Evolutionary conservation across 2,113 vertebrate genomes (phyloP).

Genomic region (Misgurnus mizolepis): DNA sequence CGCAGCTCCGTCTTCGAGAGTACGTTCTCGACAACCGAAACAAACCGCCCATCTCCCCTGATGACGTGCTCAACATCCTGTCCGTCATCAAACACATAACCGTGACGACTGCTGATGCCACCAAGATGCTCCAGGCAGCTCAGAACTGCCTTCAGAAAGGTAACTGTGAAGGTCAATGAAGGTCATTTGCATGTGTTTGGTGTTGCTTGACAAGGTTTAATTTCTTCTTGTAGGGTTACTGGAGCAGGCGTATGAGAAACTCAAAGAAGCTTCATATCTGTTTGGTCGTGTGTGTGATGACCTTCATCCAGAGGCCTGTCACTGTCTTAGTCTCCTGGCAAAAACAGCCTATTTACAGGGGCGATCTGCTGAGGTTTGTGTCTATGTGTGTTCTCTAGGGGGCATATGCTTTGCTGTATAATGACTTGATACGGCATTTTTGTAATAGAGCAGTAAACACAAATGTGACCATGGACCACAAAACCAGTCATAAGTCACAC

Average conservation of each 20-base stretch:
- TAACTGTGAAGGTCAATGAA: constrained; percentile 39
- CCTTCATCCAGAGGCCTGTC: constrained; percentile 76
- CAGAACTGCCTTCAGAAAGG: constrained; percentile 76
- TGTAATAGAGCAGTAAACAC: too few species aligned
- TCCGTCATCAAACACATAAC: constrained; percentile 79
- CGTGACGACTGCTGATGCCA: constrained; percentile 70
- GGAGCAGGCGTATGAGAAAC: constrained; percentile 72
- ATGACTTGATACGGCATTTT: too few species aligned
- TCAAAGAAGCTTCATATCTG: constrained; percentile 77
- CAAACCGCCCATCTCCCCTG: constrained; percentile 78
- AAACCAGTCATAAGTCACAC: too few species aligned
- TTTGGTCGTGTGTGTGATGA: constrained; percentile 76
- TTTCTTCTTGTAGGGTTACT: constrained; percentile 68
- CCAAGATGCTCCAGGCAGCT: constrained; percentile 62
- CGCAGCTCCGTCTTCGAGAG: constrained; percentile 77
- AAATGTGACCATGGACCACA: too few species aligned
- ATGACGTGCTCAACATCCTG: constrained; percentile 80
- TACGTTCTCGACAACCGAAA: constrained; percentile 76
- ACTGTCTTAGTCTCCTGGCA: constrained; percentile 74
- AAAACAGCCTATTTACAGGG: constrained; percentile 74
- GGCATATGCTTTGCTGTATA: background rate
- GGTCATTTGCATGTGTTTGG: background rate
- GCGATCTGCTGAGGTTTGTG: constrained; percentile 65
- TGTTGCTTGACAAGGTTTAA: background rate
- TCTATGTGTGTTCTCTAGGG: background rate